Percentiles rank a stretch among this genome's conserved stretches.
phyloP scores from a whole-genome alignment of 2,113 vertebrate species.

The Stomatorhinus ivindoensis region DNA sequence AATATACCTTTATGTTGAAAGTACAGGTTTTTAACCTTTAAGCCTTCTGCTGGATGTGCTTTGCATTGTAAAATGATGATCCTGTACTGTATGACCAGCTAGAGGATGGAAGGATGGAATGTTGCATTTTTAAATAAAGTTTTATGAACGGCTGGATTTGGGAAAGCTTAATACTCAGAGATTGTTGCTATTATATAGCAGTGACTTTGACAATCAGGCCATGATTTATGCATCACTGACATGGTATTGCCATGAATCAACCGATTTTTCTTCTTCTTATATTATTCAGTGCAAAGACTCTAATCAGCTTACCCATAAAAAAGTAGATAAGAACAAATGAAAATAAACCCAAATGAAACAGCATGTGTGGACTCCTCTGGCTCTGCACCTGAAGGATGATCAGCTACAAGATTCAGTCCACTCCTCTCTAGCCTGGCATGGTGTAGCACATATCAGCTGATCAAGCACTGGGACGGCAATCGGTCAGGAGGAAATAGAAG shows the following conservation, averaged over 20 bases:
- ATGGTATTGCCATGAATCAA: not conserved
- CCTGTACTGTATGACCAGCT: not conserved
- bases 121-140: not conserved
- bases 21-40: not conserved
- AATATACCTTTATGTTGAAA: not conserved
- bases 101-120: not conserved
- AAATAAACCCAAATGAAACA: not conserved
- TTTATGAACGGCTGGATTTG: not conserved
- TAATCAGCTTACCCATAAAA: too few species aligned
- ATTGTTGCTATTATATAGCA: conserved; percentile 25
- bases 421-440: not conserved
- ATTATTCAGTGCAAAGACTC: not conserved
- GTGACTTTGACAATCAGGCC: conserved; percentile 20
- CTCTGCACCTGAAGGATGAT: not conserved
- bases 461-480: not conserved
- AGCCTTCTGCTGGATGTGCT: not conserved
- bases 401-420: not conserved
- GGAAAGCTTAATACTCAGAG: not conserved
- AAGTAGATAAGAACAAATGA: not conserved
- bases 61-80: not conserved
- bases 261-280: not conserved
- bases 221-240: not conserved
- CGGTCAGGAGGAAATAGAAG: not conserved
- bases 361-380: not conserved
- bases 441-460: not conserved